Evolutionary conservation across 1,140 invertebrate genomes (phyloP).

Genomic region (Proales similis): DNA sequence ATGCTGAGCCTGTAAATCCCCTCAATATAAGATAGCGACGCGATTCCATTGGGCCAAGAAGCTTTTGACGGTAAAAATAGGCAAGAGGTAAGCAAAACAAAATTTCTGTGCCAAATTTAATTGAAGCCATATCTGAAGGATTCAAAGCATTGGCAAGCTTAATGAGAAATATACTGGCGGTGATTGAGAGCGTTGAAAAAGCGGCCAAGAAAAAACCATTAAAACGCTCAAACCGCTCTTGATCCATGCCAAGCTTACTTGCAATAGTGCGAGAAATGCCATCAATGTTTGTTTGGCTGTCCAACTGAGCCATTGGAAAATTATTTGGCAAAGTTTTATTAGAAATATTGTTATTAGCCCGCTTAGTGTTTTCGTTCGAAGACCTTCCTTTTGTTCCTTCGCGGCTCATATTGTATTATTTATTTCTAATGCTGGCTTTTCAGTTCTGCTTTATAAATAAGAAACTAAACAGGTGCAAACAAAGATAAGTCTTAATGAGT

Average conservation of each 20-base stretch:
- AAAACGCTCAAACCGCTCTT: neutral
- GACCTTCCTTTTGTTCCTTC: too few relatives aligned
- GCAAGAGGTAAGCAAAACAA: constrained; percentile 27
- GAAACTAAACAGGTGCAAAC: too few relatives aligned
- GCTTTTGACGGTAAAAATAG: constrained; percentile 29
- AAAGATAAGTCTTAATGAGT: too few relatives aligned
- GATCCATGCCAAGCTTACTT: constrained; percentile 17
- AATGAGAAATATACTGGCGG: constrained; percentile 26
- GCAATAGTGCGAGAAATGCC: too few relatives aligned
- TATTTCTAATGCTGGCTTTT: too few relatives aligned
- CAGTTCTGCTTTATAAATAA: too few relatives aligned
- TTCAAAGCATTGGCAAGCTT: constrained; percentile 19
- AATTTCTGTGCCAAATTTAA: constrained; percentile 22
- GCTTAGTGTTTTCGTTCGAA: too few relatives aligned
- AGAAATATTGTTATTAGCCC: too few relatives aligned
- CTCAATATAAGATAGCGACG: constrained; percentile 16
- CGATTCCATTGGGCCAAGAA: constrained; percentile 21
- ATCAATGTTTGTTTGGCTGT: too few relatives aligned
- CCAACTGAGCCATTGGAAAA: too few relatives aligned
- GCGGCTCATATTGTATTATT: too few relatives aligned
- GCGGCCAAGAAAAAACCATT: constrained; percentile 4
- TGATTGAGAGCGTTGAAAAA: constrained; percentile 18
- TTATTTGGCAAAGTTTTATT: too few relatives aligned
- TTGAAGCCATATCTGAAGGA: constrained; percentile 9
- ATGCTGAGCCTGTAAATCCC: constrained; percentile 1